Conservation (phyloP, 2,888 invertebrate genomes). For the Tinea pellionella region DNA sequence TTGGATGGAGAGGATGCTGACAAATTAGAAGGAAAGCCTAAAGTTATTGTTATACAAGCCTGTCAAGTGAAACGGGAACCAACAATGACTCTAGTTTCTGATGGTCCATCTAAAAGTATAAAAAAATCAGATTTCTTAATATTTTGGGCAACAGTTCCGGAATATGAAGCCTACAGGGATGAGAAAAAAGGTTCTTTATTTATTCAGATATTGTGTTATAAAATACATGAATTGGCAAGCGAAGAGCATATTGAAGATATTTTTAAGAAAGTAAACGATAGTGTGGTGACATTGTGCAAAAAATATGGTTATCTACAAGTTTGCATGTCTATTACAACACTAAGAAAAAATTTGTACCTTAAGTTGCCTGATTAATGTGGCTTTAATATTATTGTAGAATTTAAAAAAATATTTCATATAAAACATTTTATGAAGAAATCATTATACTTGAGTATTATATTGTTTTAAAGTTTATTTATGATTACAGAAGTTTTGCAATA, state of each 20-base stretch:
- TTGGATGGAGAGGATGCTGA: constrained; percentile 41
- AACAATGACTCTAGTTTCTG: constrained; percentile 32
- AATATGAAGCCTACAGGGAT: constrained; percentile 49
- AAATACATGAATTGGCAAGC: constrained; percentile 29
- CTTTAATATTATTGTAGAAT: neutral
- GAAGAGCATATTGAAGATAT: constrained; percentile 44
- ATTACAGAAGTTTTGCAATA: constrained; percentile 25
- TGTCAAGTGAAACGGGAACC: constrained; percentile 40
- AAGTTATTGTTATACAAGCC: constrained; percentile 52
- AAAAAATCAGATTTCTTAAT: constrained; percentile 47
- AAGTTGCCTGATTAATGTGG: constrained; percentile 21
- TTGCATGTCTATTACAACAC: constrained; percentile 42
- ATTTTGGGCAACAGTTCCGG: constrained; percentile 56
- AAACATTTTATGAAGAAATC: too few species aligned
- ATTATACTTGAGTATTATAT: too few species aligned
- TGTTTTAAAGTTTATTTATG: too few species aligned
- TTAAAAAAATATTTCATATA: too few species aligned
- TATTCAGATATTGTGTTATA: constrained; percentile 43
- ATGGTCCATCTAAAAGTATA: constrained; percentile 30
- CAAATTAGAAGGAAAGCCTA: constrained; percentile 42
- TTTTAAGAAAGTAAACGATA: constrained; percentile 43
- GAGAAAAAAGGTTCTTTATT: constrained; percentile 47
- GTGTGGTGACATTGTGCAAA: constrained; percentile 33
- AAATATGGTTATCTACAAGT: constrained; percentile 34
- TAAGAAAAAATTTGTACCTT: constrained; percentile 48